A percentile compares a stretch with the other conserved stretches of the same genome.
These are phyloP conservation scores for Archips xylosteana DNA, from an alignment of 2,888 invertebrate species.

Conservation along the genomic window DNA sequence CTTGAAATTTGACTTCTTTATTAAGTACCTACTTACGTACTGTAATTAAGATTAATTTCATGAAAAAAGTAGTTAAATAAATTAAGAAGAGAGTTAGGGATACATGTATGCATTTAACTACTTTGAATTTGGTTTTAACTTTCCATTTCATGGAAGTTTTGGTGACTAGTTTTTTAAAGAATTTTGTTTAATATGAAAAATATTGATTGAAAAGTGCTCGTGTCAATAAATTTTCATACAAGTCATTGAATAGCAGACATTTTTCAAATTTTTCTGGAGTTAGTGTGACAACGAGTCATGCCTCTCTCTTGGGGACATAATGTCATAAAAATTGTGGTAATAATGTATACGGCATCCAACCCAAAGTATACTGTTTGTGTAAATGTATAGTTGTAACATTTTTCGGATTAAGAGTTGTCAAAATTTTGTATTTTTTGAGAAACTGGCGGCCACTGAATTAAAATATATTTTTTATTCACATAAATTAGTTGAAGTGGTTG, in stretches of 20 bases:
- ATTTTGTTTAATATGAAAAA: too few species aligned
- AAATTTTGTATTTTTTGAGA: constrained; percentile 48
- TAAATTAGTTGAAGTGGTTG: constrained; percentile 70
- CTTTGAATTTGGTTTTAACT: too few species aligned
- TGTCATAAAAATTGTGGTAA: constrained; percentile 21
- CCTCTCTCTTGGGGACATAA: constrained; percentile 20
- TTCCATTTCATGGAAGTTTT: too few species aligned
- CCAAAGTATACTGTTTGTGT: constrained; percentile 57
- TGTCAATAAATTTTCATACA: constrained; percentile 43
- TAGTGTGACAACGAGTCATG: constrained; percentile 23
- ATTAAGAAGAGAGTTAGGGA: too few species aligned
- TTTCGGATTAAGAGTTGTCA: constrained; percentile 44
- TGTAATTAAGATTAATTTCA: too few species aligned
- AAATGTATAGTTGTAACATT: constrained; percentile 55
- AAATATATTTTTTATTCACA: constrained; percentile 49
- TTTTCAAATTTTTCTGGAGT: constrained; percentile 43
- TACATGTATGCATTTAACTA: too few species aligned
- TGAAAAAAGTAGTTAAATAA: too few species aligned
- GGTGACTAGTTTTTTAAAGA: too few species aligned
- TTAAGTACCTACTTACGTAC: too few species aligned
- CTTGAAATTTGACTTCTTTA: not conserved
- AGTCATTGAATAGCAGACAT: constrained; percentile 47
- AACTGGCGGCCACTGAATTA: constrained; percentile 66
- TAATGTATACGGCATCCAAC: constrained; percentile 47
- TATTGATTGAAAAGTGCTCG: constrained; percentile 5